These are phyloP conservation scores for Danionella cerebrum DNA, from an alignment of 2,113 vertebrate genomes.

Conservation along the genomic window DNA sequence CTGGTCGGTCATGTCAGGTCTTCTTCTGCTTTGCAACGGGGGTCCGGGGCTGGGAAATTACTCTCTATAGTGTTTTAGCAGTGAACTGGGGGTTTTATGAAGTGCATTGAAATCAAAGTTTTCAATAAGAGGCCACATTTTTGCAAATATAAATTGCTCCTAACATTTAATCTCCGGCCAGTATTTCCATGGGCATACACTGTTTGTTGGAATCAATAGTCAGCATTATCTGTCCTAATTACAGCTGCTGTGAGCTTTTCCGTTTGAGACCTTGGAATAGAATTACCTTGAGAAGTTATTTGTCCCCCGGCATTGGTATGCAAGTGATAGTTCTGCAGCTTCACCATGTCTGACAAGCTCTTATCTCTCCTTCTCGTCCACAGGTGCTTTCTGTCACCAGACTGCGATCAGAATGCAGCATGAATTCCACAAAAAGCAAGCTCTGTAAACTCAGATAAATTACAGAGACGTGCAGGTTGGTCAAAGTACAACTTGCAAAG, in stretches of 20 bases:
- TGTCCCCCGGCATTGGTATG: constrained; percentile 47
- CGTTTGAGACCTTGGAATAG: constrained; percentile 36
- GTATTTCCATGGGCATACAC: constrained; percentile 9
- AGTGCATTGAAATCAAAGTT: too few species aligned
- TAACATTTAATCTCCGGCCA: constrained; percentile 3
- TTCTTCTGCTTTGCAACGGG: too few species aligned
- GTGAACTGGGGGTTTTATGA: too few species aligned
- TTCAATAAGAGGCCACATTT: neutral
- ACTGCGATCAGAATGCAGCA: constrained; percentile 49
- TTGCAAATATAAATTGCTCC: too few species aligned
- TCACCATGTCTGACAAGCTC: constrained; percentile 46
- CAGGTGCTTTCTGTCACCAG: constrained; percentile 56
- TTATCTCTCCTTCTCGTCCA: constrained; percentile 55
- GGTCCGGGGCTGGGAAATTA: too few species aligned
- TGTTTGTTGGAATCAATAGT: constrained; percentile 42
- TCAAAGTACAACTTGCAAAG: constrained; percentile 36
- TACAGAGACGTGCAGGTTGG: constrained; percentile 35
- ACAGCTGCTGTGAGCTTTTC: constrained; percentile 33
- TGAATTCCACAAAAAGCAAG: constrained; percentile 32
- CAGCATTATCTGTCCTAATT: constrained; percentile 49
- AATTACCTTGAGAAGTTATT: constrained; percentile 44
- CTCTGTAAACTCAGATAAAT: constrained; percentile 48
- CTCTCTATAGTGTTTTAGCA: too few species aligned
- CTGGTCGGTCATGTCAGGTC: too few species aligned
- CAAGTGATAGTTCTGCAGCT: constrained; percentile 21